Evolutionary conservation across 2,113 vertebrate genomes (phyloP).

Genomic region (Cottus gobio): DNA sequence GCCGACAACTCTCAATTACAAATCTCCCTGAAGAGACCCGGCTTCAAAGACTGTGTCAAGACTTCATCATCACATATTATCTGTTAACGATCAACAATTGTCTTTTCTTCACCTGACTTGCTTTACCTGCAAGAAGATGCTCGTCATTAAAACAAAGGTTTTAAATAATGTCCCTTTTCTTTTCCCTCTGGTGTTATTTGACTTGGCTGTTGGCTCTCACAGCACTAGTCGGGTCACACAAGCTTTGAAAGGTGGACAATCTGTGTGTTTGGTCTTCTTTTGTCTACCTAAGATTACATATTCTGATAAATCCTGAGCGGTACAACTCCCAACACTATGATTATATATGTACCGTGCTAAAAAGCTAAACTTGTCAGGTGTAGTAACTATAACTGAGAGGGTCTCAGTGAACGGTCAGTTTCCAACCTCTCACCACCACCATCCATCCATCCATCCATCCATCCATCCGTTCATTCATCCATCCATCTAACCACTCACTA

Average conservation of each 20-base stretch:
- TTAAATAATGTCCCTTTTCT: neutral
- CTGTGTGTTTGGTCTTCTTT: neutral
- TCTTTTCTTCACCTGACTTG: too few species aligned
- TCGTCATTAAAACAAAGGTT: neutral
- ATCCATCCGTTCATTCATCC: conserved; percentile 53
- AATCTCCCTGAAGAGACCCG: too few species aligned
- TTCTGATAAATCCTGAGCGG: neutral
- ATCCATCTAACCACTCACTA: conserved; percentile 72
- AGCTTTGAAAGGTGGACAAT: neutral
- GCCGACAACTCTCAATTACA: too few species aligned
- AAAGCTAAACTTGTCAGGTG: conserved; percentile 40
- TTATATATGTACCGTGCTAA: neutral
- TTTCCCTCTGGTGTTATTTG: neutral
- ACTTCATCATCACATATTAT: too few species aligned
- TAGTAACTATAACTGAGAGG: neutral
- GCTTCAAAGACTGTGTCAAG: too few species aligned
- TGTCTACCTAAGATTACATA: neutral
- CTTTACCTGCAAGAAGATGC: neutral
- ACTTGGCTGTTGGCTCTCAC: neutral
- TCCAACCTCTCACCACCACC: conserved; percentile 27
- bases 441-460: conserved; percentile 21
- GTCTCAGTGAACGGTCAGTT: conserved; percentile 26
- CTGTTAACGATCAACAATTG: too few species aligned
- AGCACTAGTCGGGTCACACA: too few species aligned
- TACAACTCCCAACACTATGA: neutral